Evolutionary conservation across 92 coral and sea anemone genomes (phyloP).

Genomic region (Palythoa grandis): DNA sequence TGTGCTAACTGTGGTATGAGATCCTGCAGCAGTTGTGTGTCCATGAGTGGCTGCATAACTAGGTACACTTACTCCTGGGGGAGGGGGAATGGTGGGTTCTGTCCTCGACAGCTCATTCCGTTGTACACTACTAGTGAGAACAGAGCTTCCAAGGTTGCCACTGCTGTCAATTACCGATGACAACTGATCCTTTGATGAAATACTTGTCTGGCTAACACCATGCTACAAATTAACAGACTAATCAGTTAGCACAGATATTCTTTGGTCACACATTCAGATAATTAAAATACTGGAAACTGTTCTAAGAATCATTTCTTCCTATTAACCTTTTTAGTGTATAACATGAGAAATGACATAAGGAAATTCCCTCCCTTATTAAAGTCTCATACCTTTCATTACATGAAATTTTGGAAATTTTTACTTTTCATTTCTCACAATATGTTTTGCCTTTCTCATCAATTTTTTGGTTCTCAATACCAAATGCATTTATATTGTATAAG

Average conservation of each 20-base stretch:
- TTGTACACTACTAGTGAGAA: constrained; percentile 51
- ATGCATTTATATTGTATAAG: no score
- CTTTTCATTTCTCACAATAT: no score
- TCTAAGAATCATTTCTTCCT: no score
- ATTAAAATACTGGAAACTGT: no score
- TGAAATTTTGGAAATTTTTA: no score
- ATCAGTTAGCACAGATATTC: not conserved
- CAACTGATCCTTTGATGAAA: constrained; percentile 74
- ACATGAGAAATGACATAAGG: no score
- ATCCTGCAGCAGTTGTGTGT: constrained; percentile 60
- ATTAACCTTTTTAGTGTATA: not conserved
- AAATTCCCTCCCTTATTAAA: no score
- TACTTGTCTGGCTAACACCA: constrained; percentile 58
- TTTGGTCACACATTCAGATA: not conserved
- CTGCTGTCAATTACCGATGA: constrained; percentile 51
- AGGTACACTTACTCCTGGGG: constrained; percentile 87
- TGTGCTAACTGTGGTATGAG: constrained; percentile 72
- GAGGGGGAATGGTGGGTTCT: constrained; percentile 74
- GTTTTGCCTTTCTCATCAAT: no score
- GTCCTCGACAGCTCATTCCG: constrained; percentile 69
- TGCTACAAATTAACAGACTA: constrained; percentile 44
- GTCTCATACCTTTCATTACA: no score
- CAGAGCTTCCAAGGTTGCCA: constrained; percentile 61
- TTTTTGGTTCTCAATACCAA: no score
- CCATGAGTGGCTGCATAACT: constrained; percentile 52